Percentiles rank a stretch among this genome's conserved stretches.
Evolutionary conservation across 2,797 vertebrate genomes (phyloP).

Genomic region (Pantherophis alleghaniensis): DNA sequence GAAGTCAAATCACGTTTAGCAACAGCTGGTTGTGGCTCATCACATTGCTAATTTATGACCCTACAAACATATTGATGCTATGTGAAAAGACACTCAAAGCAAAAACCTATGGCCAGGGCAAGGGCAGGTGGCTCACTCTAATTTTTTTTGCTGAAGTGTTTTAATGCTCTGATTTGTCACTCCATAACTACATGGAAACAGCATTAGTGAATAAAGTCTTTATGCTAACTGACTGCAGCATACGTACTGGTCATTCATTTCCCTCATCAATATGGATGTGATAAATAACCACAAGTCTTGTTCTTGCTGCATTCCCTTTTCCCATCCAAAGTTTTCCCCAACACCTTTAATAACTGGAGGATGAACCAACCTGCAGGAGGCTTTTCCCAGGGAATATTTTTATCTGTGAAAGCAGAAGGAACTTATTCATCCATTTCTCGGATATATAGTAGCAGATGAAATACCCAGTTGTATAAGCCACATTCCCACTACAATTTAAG

Average conservation of each 20-base stretch:
- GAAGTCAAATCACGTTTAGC: slow-evolving; percentile 66
- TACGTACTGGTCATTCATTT: not conserved
- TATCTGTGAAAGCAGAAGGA: not conserved
- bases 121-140: slow-evolving; percentile 23
- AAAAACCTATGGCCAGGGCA: slow-evolving; percentile 53
- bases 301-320: not conserved
- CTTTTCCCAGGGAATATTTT: not conserved
- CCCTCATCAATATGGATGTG: not conserved
- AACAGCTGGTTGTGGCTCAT: slow-evolving; percentile 77
- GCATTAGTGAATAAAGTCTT: not conserved
- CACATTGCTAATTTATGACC: slow-evolving; percentile 76
- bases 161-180: not conserved
- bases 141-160: slow-evolving; percentile 16
- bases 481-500: not conserved
- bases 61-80: slow-evolving; percentile 67
- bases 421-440: not conserved
- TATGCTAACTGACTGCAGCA: not conserved
- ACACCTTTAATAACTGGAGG: not conserved
- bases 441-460: not conserved
- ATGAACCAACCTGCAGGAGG: not conserved
- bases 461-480: not conserved
- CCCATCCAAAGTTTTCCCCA: not conserved
- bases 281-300: not conserved
- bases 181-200: not conserved
- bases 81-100: slow-evolving; percentile 52